Evolutionary conservation across 1,140 invertebrate genomes (phyloP), one percentile per base, ranked within the genome.

Genomic region (Sycophaga agraensis): DNA sequence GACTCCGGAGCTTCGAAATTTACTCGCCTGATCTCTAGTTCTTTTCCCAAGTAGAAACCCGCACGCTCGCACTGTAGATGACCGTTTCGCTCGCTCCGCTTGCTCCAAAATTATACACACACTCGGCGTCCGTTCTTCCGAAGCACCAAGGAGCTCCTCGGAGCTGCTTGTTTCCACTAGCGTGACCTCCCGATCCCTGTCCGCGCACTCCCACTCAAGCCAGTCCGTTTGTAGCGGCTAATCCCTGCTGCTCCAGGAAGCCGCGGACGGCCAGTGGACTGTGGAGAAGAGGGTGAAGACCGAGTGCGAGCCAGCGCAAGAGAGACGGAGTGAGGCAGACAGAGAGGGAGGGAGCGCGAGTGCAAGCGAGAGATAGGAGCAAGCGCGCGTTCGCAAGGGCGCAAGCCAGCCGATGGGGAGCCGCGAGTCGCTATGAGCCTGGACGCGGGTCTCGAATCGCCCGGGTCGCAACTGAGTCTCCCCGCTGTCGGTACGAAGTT

Each of bases 41-140:
- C n/a, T 12, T 19, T 11, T 14, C 19, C 21, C 19, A 24, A 9
- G 21, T 4, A 4, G 6, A 45, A 2, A 11, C 21, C 12, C 51
- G 5, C 22, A 28, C 37, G 17, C 31, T 35, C 49, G 11, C 31
- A 14, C 35, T 50, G 6, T 35, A 12, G 26, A 22, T 49, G 8
- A 21, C 48, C 28, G n/a, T 54, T 16, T 55, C 53, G 19, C 34
- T 57, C 28, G 31, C 19, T 48, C 55, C 31, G 42, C 19, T 49
- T 50, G 46, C 57, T 59, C 46, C 57, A 59, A 59, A 59, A 50
- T 50, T 50, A 59, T 19, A 50, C 48, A 35, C 31, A 58, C 42
- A 48, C 56, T 58, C 39, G 49, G 48, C 39, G 57, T 59, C 22
- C 57, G 46, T 59, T 51, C 39, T n/a, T 49, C 56, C 37, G 16